These are phyloP conservation scores for Drosophila simulans DNA, from an alignment of 1,140 invertebrate species.

Conservation along the genomic window DNA sequence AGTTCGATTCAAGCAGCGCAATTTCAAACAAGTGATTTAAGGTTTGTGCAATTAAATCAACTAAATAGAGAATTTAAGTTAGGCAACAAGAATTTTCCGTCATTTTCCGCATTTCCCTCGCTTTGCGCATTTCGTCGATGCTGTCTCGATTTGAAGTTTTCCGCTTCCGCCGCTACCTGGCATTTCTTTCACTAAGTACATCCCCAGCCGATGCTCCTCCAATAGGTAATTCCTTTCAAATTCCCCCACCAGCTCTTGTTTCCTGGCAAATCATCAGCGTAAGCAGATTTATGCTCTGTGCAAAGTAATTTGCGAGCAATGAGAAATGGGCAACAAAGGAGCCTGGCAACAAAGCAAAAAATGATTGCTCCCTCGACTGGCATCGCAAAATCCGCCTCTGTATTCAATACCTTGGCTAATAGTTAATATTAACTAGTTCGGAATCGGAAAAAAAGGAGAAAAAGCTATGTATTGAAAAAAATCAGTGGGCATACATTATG, in stretches of 20 bases:
- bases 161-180: slow-evolving; percentile 8
- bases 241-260: not conserved
- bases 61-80: not conserved
- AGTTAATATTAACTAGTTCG: slow-evolving; percentile 50
- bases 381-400: not conserved
- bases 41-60: not conserved
- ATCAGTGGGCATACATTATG: not conserved
- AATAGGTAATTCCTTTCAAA: slow-evolving; percentile 11
- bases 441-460: not conserved
- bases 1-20: slow-evolving; percentile 26
- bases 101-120: slow-evolving; percentile 7
- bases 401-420: slow-evolving; percentile 37
- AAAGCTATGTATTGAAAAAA: not conserved
- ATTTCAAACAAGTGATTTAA: slow-evolving; percentile 25
- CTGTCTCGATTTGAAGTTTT: slow-evolving; percentile 34
- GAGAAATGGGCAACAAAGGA: slow-evolving; percentile 31
- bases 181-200: slow-evolving; percentile 38
- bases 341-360: slow-evolving; percentile 49
- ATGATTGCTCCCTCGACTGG: slow-evolving; percentile 47
- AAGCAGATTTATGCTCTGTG: slow-evolving; percentile 60
- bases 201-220: slow-evolving; percentile 20
- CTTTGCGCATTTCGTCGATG: not conserved
- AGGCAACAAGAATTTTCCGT: slow-evolving; percentile 14
- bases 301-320: slow-evolving; percentile 42
- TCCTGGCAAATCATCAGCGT: slow-evolving; percentile 44